Evolutionary conservation across 2,113 vertebrate species (phyloP), one percentile per base, ranked within the genome.

Genomic region (Campylomormyrus tamandua): DNA sequence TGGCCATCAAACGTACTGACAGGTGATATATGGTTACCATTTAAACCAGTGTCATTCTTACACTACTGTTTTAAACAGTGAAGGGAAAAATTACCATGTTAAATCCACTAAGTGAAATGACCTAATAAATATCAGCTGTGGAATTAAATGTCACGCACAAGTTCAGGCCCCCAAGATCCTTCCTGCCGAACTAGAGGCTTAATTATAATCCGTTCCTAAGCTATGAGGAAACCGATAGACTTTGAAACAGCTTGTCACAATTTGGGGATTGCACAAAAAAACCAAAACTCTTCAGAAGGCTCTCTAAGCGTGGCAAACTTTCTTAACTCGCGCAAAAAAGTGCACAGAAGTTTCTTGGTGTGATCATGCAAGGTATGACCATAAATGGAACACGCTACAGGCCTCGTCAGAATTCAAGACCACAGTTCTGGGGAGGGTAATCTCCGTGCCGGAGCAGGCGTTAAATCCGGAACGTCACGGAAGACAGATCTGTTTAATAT

Each of bases 401-500:
- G 62, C n/a, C n/a, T 70, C 3, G n/a, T 70, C 9, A 70, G 62
- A 31, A 70, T 70, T 70, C 3, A 70, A 27, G 62, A 4, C 3
- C 62, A 70, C 62, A 13, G 62, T n/a, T 4, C 62, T 11, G 62
- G 27, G 27, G n/a, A 42, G 35, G 5, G 10, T 39, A 15, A 42
- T n/a, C 74, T 7, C 35, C 5, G 15, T 7, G 70, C 70, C 5
- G 13, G 31, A 9, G 35, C 3, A 27, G 35, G 74, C 35, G 39
- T 19, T 80, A 80, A 11, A 42, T 42, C 74, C 17, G 13, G 35
- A 80, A 17, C 15, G 74, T 42, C 74, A 39, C 74, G 24, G 48
- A 85, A 46, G 42, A 92, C 27, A 88, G 95, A 87, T 89, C 89
- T 88, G 92, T 94, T 92, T 91, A 94, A 94, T 92, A 92, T 92